Percentiles rank a stretch among this genome's conserved stretches.
Conservation (phyloP, 2,113 vertebrate genomes). For the Steatornis caripensis region DNA sequence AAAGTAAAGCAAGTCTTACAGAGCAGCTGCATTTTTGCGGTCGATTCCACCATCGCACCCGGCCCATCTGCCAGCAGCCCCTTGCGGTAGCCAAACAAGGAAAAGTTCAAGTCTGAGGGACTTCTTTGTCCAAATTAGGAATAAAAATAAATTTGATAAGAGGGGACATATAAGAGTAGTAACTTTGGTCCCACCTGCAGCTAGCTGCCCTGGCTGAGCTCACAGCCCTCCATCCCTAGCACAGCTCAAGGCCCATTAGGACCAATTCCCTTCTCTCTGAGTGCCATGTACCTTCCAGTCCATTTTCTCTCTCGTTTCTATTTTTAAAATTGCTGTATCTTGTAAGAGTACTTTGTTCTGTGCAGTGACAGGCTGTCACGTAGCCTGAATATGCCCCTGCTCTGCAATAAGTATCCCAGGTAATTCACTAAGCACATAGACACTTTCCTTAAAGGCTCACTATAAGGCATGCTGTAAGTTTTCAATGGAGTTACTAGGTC, state of each 20-base stretch:
- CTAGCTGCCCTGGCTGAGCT: not conserved
- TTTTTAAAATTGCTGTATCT: not conserved
- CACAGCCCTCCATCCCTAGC: not conserved
- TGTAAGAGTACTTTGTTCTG: not conserved
- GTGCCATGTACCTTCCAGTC: not conserved
- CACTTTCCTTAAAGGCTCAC: not conserved
- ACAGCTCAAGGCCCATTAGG: not conserved
- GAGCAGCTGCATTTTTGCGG: not conserved
- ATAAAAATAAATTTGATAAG: not conserved
- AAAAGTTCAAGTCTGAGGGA: not conserved
- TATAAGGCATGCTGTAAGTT: not conserved
- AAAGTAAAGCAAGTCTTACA: not conserved
- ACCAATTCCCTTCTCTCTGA: not conserved
- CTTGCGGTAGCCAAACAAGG: not conserved
- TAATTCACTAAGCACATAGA: not conserved
- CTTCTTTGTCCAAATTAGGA: not conserved
- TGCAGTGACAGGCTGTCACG: not conserved
- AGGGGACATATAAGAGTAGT: not conserved
- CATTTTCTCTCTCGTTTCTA: constrained; percentile 10
- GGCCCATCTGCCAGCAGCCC: not conserved
- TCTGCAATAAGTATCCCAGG: not conserved
- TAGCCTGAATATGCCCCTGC: not conserved
- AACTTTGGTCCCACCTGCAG: not conserved
- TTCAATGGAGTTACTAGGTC: fast-evolving
- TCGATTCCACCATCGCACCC: not conserved